phyloP scores from a whole-genome alignment of 2,888 invertebrate genomes.

The Deilephila porcellus region DNA sequence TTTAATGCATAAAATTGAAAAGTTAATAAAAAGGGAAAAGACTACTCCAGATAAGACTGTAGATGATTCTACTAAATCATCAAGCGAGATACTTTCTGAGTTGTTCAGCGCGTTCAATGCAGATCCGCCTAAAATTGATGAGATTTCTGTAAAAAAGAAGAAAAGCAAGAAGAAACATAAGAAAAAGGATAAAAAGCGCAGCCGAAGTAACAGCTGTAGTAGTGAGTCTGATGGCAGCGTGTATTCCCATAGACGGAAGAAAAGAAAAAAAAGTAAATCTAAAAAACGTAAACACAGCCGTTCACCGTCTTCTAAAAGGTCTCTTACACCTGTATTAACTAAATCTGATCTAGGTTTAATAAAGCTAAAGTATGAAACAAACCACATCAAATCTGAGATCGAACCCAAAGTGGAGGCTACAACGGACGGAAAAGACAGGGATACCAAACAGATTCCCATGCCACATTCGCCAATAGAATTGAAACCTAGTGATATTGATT shows the following conservation, averaged over 20 bases:
- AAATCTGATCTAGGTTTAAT: slow-evolving; percentile 54
- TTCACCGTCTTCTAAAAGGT: slow-evolving; percentile 56
- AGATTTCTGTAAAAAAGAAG: slow-evolving; percentile 72
- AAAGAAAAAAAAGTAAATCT: slow-evolving; percentile 83
- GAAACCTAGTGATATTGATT: slow-evolving; percentile 49
- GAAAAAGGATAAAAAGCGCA: slow-evolving; percentile 83
- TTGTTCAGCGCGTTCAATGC: slow-evolving; percentile 92
- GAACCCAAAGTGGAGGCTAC: slow-evolving; percentile 47
- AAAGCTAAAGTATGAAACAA: slow-evolving; percentile 50
- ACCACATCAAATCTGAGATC: slow-evolving; percentile 49
- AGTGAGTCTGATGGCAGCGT: slow-evolving; percentile 74
- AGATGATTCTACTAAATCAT: slow-evolving; percentile 85
- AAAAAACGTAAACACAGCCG: slow-evolving; percentile 63
- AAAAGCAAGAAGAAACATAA: slow-evolving; percentile 87
- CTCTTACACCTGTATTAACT: slow-evolving; percentile 59
- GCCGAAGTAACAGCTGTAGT: slow-evolving; percentile 71
- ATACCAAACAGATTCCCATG: slow-evolving; percentile 71
- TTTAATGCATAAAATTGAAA: slow-evolving; percentile 76
- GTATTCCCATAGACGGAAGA: slow-evolving; percentile 83
- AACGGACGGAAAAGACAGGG: slow-evolving; percentile 54
- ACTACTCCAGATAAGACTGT: slow-evolving; percentile 76
- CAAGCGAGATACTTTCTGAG: slow-evolving; percentile 92
- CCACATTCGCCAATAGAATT: slow-evolving; percentile 69
- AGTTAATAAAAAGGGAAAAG: slow-evolving; percentile 76
- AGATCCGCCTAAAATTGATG: slow-evolving; percentile 86